A percentile compares a stretch with the other conserved stretches of the same genome.
phyloP scores from a whole-genome alignment of 2,888 invertebrate genomes.

The Dynastes grantii region DNA sequence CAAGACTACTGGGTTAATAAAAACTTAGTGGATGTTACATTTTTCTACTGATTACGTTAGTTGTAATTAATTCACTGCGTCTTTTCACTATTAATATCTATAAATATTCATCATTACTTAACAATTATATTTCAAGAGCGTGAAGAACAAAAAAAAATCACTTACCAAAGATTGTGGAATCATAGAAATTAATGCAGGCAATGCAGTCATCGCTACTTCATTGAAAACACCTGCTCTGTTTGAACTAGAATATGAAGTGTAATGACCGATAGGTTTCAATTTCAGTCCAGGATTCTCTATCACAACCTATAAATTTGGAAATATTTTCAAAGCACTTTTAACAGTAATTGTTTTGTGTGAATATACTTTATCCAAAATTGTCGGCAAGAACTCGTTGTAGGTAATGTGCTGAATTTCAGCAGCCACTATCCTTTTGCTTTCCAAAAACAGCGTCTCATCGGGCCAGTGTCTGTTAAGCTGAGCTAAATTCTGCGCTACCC shows the following conservation, averaged over 20 bases:
- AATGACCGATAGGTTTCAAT: slow-evolving; percentile 80
- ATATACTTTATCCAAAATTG: slow-evolving; percentile 81
- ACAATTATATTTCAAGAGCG: too few relatives aligned
- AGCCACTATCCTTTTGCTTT: slow-evolving; percentile 82
- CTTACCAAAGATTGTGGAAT: slow-evolving; percentile 80
- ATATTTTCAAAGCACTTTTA: too few relatives aligned
- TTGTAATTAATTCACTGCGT: too few relatives aligned
- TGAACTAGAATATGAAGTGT: slow-evolving; percentile 86
- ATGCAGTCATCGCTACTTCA: slow-evolving; percentile 83
- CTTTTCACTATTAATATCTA: too few relatives aligned
- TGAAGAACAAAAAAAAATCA: slow-evolving; percentile 27
- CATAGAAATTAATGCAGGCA: slow-evolving; percentile 84
- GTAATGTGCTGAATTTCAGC: slow-evolving; percentile 90
- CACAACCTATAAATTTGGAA: slow-evolving; percentile 71
- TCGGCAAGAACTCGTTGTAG: slow-evolving; percentile 86
- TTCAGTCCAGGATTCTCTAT: slow-evolving; percentile 77
- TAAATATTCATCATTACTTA: too few relatives aligned
- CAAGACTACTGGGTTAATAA: too few relatives aligned
- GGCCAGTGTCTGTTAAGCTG: slow-evolving; percentile 86
- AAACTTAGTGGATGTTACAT: too few relatives aligned
- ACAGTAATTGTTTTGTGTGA: neutral
- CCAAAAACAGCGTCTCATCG: slow-evolving; percentile 83
- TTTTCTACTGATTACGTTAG: too few relatives aligned
- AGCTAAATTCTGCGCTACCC: slow-evolving; percentile 81
- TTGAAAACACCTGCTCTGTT: slow-evolving; percentile 85